phyloP scores from a whole-genome alignment of 1,140 invertebrate species.

The Dryas iulia region DNA sequence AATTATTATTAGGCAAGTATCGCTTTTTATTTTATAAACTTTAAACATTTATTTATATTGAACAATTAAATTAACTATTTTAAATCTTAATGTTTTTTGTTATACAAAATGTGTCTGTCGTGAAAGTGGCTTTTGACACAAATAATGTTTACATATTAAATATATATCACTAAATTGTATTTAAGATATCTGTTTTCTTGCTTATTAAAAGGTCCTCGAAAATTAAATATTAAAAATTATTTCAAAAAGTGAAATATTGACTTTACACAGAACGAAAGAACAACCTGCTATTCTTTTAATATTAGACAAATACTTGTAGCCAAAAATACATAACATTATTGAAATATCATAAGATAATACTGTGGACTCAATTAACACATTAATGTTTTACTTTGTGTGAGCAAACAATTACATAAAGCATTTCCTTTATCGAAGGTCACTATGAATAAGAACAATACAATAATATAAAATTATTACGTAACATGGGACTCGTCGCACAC shows the following conservation, averaged over 20 bases:
- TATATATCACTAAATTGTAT: too few relatives aligned
- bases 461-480: constrained; percentile 9
- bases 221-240: too few relatives aligned
- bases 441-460: constrained; percentile 14
- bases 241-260: too few relatives aligned
- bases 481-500: not conserved
- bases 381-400: constrained; percentile 3
- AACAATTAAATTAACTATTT: too few relatives aligned
- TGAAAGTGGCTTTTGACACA: not conserved
- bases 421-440: constrained; percentile 23
- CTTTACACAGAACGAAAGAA: too few relatives aligned
- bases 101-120: too few relatives aligned
- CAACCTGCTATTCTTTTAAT: too few relatives aligned
- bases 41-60: not conserved
- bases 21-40: not conserved
- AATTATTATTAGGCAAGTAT: not conserved
- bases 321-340: not conserved
- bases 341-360: not conserved
- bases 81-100: too few relatives aligned
- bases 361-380: not conserved
- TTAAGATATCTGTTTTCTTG: too few relatives aligned
- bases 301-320: not conserved
- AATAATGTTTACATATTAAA: too few relatives aligned
- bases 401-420: constrained; percentile 15
- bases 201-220: too few relatives aligned